Base-by-base conservation (phyloP, 2,888 invertebrate species). In the Noctua comes region DNA sequence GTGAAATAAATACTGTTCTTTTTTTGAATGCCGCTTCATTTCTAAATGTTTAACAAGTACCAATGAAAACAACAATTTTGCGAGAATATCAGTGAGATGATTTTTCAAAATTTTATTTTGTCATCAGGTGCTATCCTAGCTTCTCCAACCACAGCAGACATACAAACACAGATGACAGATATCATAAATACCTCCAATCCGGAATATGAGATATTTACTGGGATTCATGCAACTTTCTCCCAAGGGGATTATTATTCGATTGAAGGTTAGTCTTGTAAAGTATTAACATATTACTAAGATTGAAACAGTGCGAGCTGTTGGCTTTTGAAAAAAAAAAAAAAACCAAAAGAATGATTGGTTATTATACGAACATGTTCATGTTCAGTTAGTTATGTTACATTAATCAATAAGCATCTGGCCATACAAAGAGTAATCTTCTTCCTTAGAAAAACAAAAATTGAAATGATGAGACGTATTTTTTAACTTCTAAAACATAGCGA, bases 211-310 rank as follows among this genome's bases (percentile, higher is more conserved):
- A 70, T 87, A 13, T 85, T 80, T n/a, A 87, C 84, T 0, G 87
- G 83, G 2, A 65, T 87, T 10, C 83, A 85, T 54, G 71, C 85
- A 1, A 82, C 76, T 13, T 76, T 82, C 21, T 81, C 83, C 21
- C 79, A 65, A 36, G 83, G 84, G n/a, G 78, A 84, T 36, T 85
- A 72, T 54, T 6, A 31, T 10, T 76, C 86, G 16, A 21, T 83
- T 40, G 82, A 80, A 59, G 82, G 86, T 84, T 8, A 27, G 77
- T 73, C 48, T 48, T 48, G 2, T 7, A 6, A 21, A 48, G 13
- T 5, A 16, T 46, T 46, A 46, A 13, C 0, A 16, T 46, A 16
- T 46, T 46, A 46, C 16, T 46, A 5, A 46, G 16, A 46, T 16
- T 46, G 46, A 13, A 13, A 43, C 13, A 43, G 13, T 43, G 3